Evolutionary conservation across 2,113 vertebrate species (phyloP), one percentile per base, ranked within the genome.

Genomic region (Neolamprologus kungweensis): DNA sequence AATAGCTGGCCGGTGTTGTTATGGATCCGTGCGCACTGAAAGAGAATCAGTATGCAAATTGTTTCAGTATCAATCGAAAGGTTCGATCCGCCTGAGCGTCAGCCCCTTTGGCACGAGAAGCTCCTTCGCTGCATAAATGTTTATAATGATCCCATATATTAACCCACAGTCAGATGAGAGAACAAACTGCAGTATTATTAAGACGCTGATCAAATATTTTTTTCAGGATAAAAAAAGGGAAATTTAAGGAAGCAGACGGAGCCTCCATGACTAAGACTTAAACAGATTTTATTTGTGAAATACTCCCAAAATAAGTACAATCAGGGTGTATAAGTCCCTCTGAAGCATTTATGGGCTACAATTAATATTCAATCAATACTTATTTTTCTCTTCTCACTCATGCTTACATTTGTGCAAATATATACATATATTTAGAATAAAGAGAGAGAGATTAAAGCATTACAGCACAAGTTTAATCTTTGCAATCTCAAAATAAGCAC

Each of bases 1-100:
- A 98, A 98, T 97, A 97, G 97, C 97, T 96, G 97, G 96, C 97
- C 96, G 96, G 96, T 96, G 97, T 97, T 95, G 97, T 97, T 98
- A 98, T 97, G 97, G 97, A 98, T 98, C 97, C 95, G 97, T 93
- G 97, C 95, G 97, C 97, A 96, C 97, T 96, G 97, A 97, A 97
- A 98, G 97, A 96, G 97, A 98, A 99, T 98, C 98, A 98, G 97
- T 98, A 99, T 99, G 98, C 98, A 99, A 99, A 99, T 99, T 97
- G 97, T 97, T 97, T 98, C 98, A 96, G 97, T 98, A 97, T 97
- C 98, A 98, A 99, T 99, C 98, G 98, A 99, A 99, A 97, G 97
- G 97, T 98, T 99, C 98, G 98, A 99, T 99, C 98, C 97, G 97
- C 92, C 93, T 95, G 97, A 97, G 97, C 97, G 98, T 98, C 97